These are phyloP conservation scores for Leucophenga varia DNA, from an alignment of 1,140 invertebrate species.

Conservation along the genomic window DNA sequence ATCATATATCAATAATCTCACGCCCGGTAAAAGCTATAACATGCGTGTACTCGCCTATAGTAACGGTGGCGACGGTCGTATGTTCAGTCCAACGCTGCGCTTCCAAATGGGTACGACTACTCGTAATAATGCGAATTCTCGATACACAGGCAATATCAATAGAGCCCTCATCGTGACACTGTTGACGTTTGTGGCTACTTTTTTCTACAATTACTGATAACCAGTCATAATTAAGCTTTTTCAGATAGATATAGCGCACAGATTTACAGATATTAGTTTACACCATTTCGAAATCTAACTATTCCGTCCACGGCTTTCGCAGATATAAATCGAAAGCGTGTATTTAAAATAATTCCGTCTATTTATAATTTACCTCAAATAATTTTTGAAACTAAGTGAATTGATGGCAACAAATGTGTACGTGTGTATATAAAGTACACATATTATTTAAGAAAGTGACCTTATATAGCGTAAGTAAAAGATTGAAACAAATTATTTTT, in stretches of 20 bases:
- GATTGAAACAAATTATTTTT: slow-evolving; percentile 14
- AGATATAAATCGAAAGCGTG: slow-evolving; percentile 13
- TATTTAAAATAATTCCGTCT: slow-evolving; percentile 24
- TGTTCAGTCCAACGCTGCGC: slow-evolving; percentile 87
- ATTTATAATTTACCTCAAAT: slow-evolving; percentile 2
- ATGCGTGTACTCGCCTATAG: slow-evolving; percentile 90
- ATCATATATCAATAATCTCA: slow-evolving; percentile 74
- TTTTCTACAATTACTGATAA: slow-evolving; percentile 14
- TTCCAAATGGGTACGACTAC: slow-evolving; percentile 79
- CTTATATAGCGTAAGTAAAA: slow-evolving; percentile 44
- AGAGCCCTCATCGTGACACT: slow-evolving; percentile 36
- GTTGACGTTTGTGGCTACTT: slow-evolving; percentile 33
- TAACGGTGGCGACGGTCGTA: slow-evolving; percentile 91
- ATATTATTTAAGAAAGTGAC: slow-evolving; percentile 36
- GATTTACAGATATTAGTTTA: slow-evolving; percentile 25
- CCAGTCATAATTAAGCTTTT: no score
- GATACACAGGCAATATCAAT: slow-evolving; percentile 39
- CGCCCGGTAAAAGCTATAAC: slow-evolving; percentile 83
- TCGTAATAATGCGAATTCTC: slow-evolving; percentile 37
- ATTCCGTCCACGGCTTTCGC: no score
- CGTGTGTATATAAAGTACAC: background rate
- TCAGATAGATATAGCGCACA: slow-evolving; percentile 27
- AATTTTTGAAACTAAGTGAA: slow-evolving; percentile 22
- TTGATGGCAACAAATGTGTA: slow-evolving; percentile 8
- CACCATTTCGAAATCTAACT: slow-evolving; percentile 27